A percentile compares a stretch with the other conserved stretches of the same genome.
Evolutionary conservation across 2,113 vertebrate genomes (phyloP).

Genomic region (Axis porcinus): DNA sequence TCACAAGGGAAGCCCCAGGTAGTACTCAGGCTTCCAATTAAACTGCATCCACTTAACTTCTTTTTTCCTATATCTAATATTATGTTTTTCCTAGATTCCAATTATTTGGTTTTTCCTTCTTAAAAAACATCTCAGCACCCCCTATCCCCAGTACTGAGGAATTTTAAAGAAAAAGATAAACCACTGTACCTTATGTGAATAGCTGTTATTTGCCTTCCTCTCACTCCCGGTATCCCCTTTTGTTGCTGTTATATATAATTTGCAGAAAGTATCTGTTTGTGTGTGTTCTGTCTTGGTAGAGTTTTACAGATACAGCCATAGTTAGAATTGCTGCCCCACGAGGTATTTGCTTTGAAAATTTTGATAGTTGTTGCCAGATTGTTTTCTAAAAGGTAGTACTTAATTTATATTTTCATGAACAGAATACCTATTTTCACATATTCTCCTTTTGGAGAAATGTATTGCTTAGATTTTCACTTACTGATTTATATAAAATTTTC

Average conservation of each 20-base stretch:
- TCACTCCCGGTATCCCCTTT: too few species aligned
- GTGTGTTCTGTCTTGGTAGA: neutral
- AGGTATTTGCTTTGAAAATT: constrained; percentile 2
- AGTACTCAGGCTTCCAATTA: constrained; percentile 4
- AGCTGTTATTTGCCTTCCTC: neutral
- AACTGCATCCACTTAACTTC: neutral
- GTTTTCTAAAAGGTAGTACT: neutral
- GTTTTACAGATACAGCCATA: neutral
- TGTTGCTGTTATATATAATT: neutral
- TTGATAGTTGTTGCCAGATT: constrained; percentile 3
- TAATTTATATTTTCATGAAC: neutral
- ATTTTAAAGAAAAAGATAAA: neutral
- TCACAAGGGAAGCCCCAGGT: neutral
- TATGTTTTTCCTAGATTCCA: constrained; percentile 9
- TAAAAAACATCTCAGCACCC: neutral
- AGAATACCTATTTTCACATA: neutral
- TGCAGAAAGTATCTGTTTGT: neutral
- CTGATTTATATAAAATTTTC: neutral
- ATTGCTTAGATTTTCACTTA: constrained; percentile 1
- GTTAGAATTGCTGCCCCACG: neutral
- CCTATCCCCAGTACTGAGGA: neutral
- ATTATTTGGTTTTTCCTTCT: neutral
- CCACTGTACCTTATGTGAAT: neutral
- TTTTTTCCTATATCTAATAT: neutral
- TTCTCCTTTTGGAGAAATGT: neutral